A percentile compares a stretch with the other conserved stretches of the same genome.
phyloP scores from a whole-genome alignment of 2,113 vertebrate species.

The Acinonyx jubatus region DNA sequence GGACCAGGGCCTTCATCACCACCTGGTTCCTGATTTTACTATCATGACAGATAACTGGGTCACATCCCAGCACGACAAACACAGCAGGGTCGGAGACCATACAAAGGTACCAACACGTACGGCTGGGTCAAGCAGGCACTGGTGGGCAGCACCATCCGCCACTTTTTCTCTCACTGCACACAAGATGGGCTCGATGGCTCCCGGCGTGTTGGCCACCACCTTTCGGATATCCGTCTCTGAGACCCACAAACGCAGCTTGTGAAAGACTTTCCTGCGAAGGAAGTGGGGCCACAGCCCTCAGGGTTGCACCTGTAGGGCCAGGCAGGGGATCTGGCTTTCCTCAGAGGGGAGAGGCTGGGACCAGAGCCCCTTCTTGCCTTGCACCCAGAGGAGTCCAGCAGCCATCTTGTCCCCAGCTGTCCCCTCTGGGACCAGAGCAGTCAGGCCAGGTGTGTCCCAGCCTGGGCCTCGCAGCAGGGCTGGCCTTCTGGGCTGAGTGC shows the following conservation, averaged over 20 bases:
- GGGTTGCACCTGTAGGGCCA: neutral
- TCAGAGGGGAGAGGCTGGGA: neutral
- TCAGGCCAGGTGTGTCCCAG: neutral
- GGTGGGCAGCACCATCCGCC: neutral
- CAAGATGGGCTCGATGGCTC: slow-evolving; percentile 84
- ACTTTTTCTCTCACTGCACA: slow-evolving; percentile 82
- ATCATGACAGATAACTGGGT: neutral
- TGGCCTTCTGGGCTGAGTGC: neutral
- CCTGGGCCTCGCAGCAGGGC: accelerated
- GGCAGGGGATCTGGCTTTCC: neutral
- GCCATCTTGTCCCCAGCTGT: neutral
- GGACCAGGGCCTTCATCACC: neutral
- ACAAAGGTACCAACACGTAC: accelerated
- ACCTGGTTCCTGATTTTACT: neutral
- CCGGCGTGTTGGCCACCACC: slow-evolving; percentile 80
- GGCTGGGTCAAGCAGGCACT: accelerated
- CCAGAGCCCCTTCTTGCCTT: neutral
- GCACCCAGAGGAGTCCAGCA: neutral
- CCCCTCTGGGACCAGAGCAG: neutral
- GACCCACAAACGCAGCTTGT: slow-evolving; percentile 85
- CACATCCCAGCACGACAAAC: neutral
- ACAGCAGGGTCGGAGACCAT: neutral
- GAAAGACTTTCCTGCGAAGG: slow-evolving; percentile 87
- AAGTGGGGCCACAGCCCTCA: neutral
- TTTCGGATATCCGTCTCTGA: slow-evolving; percentile 82